Conservation (phyloP, 2,888 invertebrate species). For the Eupelmus urozonus region DNA sequence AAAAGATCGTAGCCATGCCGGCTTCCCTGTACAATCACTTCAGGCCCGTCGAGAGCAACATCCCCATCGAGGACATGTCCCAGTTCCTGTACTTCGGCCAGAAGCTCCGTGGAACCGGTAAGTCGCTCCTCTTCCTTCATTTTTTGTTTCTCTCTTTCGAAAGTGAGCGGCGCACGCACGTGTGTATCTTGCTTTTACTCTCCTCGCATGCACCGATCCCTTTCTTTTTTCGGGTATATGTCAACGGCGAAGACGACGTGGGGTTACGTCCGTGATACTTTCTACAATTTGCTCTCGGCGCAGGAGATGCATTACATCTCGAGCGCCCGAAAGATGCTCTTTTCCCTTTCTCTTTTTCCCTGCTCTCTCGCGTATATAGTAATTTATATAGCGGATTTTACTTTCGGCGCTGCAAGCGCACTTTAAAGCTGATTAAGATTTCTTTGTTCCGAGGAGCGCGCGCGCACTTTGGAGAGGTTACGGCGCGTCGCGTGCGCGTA, state of each 20-base stretch:
- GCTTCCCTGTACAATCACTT: conserved; percentile 83
- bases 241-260: background rate
- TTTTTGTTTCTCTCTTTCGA: background rate
- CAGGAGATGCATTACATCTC: conserved; percentile 3
- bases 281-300: conserved; percentile 26
- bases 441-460: no score
- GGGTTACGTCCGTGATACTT: conserved; percentile 18
- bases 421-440: no score
- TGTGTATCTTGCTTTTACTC: background rate
- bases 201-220: background rate
- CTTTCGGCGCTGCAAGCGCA: background rate
- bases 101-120: conserved; percentile 77
- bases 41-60: conserved; percentile 81
- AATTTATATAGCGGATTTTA: background rate
- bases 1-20: conserved; percentile 81
- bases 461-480: no score
- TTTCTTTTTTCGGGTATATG: background rate
- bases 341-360: conserved; percentile 17
- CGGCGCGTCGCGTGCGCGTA: no score
- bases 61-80: conserved; percentile 83
- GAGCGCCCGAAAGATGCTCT: background rate
- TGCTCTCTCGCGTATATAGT: background rate
- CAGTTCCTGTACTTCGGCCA: conserved; percentile 86
- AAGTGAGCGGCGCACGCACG: no score
- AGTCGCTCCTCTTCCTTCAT: background rate